A percentile compares a stretch with the other conserved stretches of the same genome.
Conservation (phyloP, 2,888 invertebrate species). For the Morinoia aosen region DNA sequence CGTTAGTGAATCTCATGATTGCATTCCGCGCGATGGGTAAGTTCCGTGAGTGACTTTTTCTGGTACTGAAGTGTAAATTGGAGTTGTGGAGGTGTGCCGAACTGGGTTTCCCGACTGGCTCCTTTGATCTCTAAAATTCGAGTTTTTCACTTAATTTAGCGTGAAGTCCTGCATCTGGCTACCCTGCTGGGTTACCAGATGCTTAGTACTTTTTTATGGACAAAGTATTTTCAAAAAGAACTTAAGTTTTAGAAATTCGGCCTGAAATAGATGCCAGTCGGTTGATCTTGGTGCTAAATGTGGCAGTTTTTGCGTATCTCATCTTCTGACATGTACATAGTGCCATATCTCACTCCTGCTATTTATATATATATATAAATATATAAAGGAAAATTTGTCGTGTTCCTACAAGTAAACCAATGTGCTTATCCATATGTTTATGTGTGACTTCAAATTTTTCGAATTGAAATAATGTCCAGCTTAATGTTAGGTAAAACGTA, state of each 20-base stretch:
- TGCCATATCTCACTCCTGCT: neutral
- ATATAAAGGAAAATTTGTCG: constrained; percentile 6
- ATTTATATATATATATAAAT: constrained; percentile 25
- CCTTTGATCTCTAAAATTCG: too few relatives aligned
- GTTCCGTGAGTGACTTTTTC: neutral
- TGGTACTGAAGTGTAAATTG: neutral
- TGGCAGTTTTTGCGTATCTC: neutral
- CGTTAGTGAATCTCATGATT: neutral
- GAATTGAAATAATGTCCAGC: neutral
- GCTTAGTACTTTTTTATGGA: too few relatives aligned
- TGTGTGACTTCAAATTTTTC: constrained; percentile 2
- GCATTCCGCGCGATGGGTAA: neutral
- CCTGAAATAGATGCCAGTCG: too few relatives aligned
- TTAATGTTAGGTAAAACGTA: neutral
- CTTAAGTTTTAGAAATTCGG: too few relatives aligned
- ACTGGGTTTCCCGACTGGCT: too few relatives aligned
- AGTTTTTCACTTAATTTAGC: too few relatives aligned
- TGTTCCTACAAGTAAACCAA: neutral
- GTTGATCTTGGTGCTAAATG: neutral
- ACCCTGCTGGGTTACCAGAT: too few relatives aligned
- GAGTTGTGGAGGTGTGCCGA: neutral
- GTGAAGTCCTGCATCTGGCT: too few relatives aligned
- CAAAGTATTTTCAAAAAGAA: too few relatives aligned
- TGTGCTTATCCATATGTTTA: constrained; percentile 20
- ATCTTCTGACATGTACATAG: neutral